These are phyloP conservation scores for Drosophila lacertosa DNA, from an alignment of 1,140 invertebrate species.

Conservation along the genomic window DNA sequence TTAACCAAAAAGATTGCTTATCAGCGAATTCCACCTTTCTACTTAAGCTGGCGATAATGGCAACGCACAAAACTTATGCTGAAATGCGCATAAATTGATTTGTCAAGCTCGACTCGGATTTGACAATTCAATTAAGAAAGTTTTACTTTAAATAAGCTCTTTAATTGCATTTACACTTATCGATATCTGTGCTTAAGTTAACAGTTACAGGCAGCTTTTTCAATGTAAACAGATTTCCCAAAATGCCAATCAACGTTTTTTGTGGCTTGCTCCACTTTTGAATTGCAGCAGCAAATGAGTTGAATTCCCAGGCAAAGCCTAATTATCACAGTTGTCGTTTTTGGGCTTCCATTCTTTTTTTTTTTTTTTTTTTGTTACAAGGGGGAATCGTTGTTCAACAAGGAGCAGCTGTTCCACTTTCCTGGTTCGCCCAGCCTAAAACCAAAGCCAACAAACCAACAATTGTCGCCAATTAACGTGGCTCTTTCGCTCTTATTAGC, in stretches of 20 bases:
- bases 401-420: conserved; percentile 54
- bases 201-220: background rate
- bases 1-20: conserved; percentile 33
- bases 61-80: conserved; percentile 4
- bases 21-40: conserved; percentile 17
- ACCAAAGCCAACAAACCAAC: conserved; percentile 42
- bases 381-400: conserved; percentile 11
- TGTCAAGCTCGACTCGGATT: background rate
- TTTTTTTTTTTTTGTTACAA: no score
- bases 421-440: conserved; percentile 21
- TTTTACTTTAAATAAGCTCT: background rate
- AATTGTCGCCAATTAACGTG: conserved; percentile 74
- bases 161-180: background rate
- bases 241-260: background rate
- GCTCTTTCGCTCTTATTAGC: conserved; percentile 44
- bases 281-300: conserved; percentile 31
- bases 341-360: background rate
- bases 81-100: conserved; percentile 20
- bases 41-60: conserved; percentile 38
- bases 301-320: conserved; percentile 26
- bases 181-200: no score
- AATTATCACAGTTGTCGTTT: conserved; percentile 24
- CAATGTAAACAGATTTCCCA: conserved; percentile 5
- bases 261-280: conserved; percentile 6
- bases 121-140: no score